Evolutionary conservation across 2,888 invertebrate genomes (phyloP).

Genomic region (Cephus runcator): DNA sequence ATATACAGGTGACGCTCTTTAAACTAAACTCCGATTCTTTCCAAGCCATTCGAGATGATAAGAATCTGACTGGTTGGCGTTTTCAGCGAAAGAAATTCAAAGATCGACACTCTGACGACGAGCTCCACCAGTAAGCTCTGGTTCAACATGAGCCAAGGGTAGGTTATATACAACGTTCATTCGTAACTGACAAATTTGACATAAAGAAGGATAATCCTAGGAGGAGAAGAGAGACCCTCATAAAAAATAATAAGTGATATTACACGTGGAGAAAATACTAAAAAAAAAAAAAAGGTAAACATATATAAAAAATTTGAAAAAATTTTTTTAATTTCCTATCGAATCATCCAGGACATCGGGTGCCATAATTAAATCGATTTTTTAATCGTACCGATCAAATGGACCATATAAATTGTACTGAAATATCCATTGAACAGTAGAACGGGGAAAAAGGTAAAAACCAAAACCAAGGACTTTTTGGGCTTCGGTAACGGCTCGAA

Average conservation of each 20-base stretch:
- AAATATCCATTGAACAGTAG: background rate
- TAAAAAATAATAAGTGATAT: no score
- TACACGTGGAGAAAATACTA: no score
- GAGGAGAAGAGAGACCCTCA: no score
- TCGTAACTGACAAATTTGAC: background rate
- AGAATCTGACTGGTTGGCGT: background rate
- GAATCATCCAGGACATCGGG: background rate
- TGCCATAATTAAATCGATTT: background rate
- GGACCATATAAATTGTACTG: background rate
- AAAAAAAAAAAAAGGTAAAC: no score
- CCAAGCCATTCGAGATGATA: background rate
- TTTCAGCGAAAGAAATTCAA: background rate
- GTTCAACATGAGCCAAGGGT: background rate
- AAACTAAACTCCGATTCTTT: background rate
- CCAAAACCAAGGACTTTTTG: background rate
- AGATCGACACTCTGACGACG: background rate
- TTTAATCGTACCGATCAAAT: background rate
- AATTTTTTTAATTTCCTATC: background rate
- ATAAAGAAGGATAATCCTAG: no score
- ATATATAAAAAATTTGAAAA: no score
- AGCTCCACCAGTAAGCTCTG: background rate
- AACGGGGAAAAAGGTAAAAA: background rate
- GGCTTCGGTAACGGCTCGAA: background rate
- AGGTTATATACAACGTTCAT: background rate
- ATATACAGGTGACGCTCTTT: background rate